phyloP scores from a whole-genome alignment of 2,888 invertebrate genomes.

The Subacronicta megacephala region DNA sequence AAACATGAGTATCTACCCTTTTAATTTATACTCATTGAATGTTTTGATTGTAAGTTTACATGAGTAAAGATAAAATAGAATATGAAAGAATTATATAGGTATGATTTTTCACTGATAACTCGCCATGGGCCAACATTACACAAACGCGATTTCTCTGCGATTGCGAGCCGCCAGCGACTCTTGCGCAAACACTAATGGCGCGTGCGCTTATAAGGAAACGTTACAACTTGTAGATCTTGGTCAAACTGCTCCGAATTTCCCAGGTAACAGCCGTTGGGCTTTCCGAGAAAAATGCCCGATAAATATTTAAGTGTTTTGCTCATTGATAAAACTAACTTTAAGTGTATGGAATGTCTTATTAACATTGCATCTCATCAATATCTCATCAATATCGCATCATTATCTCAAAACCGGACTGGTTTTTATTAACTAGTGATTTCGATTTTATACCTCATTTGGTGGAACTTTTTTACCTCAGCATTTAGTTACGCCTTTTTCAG shows the following conservation, averaged over 20 bases:
- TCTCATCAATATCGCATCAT: no score
- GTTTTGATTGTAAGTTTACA: no score
- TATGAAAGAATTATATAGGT: no score
- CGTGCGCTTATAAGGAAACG: slow-evolving; percentile 77
- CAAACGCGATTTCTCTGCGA: slow-evolving; percentile 76
- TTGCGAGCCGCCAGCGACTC: slow-evolving; percentile 59
- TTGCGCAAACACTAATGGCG: slow-evolving; percentile 73
- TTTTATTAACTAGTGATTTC: slow-evolving; percentile 1
- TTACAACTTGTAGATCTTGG: slow-evolving; percentile 58
- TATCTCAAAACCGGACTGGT: background rate
- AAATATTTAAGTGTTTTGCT: slow-evolving; percentile 39
- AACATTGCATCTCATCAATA: no score
- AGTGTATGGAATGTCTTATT: slow-evolving; percentile 24
- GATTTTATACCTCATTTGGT: background rate
- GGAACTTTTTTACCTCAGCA: background rate
- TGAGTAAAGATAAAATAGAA: no score
- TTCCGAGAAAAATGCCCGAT: slow-evolving; percentile 54
- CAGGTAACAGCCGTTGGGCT: slow-evolving; percentile 46
- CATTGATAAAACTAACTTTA: slow-evolving; percentile 35
- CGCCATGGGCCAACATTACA: slow-evolving; percentile 64
- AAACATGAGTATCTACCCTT: no score
- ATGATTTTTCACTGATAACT: slow-evolving; percentile 42
- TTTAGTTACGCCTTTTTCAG: background rate
- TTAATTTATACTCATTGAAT: no score
- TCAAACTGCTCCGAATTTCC: slow-evolving; percentile 66